phyloP scores from a whole-genome alignment of 2,888 invertebrate genomes.

The Ormyrus nitidulus region DNA sequence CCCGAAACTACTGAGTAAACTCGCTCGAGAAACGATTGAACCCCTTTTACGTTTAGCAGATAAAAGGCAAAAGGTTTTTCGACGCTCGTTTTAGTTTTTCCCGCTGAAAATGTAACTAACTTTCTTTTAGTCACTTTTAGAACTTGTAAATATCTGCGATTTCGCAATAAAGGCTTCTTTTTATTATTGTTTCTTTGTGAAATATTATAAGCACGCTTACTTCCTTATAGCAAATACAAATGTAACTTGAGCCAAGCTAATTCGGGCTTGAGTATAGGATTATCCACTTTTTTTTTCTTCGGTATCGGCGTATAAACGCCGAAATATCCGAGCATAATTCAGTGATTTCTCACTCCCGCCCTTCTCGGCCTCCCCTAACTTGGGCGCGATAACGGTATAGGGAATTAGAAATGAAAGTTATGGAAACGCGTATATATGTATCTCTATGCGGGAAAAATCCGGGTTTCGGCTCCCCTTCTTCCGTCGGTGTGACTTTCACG shows the following conservation, averaged over 20 bases:
- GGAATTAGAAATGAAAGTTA: not conserved
- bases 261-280: not conserved
- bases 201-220: not conserved
- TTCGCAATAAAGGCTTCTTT: not conserved
- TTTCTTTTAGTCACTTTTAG: too few relatives aligned
- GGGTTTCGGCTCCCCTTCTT: not conserved
- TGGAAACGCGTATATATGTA: not conserved
- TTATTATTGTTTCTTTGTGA: not conserved
- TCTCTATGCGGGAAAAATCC: not conserved
- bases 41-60: conserved; percentile 42
- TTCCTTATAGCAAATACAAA: not conserved
- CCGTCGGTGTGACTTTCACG: not conserved
- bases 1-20: conserved; percentile 18
- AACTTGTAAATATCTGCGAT: too few relatives aligned
- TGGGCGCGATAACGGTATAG: conserved; percentile 2
- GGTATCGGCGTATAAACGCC: not conserved
- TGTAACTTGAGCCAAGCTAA: not conserved
- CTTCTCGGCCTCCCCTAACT: not conserved
- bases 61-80: conserved; percentile 20
- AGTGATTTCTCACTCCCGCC: conserved; percentile 19
- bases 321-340: conserved; percentile 22
- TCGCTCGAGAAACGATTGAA: conserved; percentile 35
- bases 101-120: too few relatives aligned
- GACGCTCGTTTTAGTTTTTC: too few relatives aligned
- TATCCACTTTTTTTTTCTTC: not conserved